phyloP scores from a whole-genome alignment of 2,113 vertebrate genomes.

The Muntiacus muntjak region DNA sequence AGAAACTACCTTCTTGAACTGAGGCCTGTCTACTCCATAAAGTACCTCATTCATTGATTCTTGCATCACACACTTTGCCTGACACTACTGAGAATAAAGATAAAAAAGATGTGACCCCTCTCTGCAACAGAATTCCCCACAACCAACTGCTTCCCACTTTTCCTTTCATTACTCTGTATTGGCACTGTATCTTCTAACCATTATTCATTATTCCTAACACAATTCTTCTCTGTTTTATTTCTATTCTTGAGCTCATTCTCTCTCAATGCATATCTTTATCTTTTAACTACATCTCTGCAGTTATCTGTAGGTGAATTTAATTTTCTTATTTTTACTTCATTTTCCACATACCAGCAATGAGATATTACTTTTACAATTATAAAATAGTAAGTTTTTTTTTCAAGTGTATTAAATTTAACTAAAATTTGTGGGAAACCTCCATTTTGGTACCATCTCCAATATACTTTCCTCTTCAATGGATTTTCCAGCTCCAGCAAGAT shows the following conservation, averaged over 20 bases:
- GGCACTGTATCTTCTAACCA: background rate
- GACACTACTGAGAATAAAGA: background rate
- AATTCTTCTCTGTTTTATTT: background rate
- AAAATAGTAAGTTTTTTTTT: background rate
- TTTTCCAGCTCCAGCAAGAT: background rate
- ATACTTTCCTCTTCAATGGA: background rate
- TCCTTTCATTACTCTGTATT: background rate
- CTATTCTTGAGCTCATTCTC: background rate
- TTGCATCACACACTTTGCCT: background rate
- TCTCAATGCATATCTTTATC: background rate
- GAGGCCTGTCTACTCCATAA: background rate
- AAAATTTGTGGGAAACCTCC: background rate
- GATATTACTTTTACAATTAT: background rate
- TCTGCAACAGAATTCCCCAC: background rate
- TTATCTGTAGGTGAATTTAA: background rate
- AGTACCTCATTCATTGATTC: background rate
- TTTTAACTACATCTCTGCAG: background rate
- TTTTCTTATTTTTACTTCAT: slow-evolving; percentile 11
- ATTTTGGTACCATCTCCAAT: background rate
- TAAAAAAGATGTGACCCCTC: background rate
- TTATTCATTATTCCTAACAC: background rate
- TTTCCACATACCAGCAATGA: background rate
- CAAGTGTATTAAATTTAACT: background rate
- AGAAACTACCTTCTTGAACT: background rate
- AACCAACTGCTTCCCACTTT: background rate